Evolutionary conservation across 35 echinoderm and acorn worm genomes (phyloP), one percentile per base, ranked within the genome.

Genomic region (Apostichopus japonicus): DNA sequence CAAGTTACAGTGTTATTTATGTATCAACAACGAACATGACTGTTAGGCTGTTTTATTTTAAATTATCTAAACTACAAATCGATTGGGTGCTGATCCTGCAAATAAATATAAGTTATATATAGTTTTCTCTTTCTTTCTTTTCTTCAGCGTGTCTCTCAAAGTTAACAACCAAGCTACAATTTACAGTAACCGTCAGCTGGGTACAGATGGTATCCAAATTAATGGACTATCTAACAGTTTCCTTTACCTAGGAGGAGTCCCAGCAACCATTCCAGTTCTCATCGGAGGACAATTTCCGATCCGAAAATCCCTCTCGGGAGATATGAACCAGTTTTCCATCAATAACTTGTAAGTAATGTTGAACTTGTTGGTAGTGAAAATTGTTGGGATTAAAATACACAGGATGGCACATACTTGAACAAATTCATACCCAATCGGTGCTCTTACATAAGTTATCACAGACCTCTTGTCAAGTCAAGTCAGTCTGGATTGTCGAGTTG

Each of bases 221-320:
- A 23, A 83, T 53, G 97, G 94, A 10, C 61, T 62, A 6, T 4
- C 76, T 4, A 94, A 92, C 56, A 96, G 93, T 67, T 94, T 79
- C 52, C 84, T 99, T 0, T 99, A 94, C 87, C 77, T 99, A 5
- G 97, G 97, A 15, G 97, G 97, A 24, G 93, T 96, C 77, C 91
- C 92, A 9, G 52, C 56, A 8, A 95, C 91, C 80, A 96, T 94
- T 9, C 97, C 97, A 10, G 13, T 56, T 54, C 93, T 99, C 13
- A 93, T 96, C 87, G 97, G 97, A 56, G 97, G 97, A 90, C 91
- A 99, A 14, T 99, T 93, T 54, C 97, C 97, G 6, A 83, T 99
- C 9, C 82, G 97, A 24, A 62, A 88, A 52, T 99, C 97, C 0
- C 76, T 96, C 1, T 25, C 90, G 22, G 95, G 97, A 16, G 95